These are phyloP conservation scores for Xenopus laevis DNA, from an alignment of 2,113 vertebrate species.

Conservation along the genomic window DNA sequence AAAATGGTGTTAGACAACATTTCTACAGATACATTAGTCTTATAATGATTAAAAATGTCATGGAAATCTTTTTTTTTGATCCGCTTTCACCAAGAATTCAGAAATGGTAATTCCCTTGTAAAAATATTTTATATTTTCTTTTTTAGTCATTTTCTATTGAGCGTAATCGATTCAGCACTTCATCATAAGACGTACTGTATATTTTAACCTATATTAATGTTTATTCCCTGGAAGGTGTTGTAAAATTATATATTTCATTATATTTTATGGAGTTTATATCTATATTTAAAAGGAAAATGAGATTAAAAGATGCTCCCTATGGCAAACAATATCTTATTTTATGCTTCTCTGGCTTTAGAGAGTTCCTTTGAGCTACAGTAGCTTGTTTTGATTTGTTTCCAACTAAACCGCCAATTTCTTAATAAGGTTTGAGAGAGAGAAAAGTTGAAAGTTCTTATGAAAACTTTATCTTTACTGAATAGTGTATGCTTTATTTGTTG, in stretches of 20 bases:
- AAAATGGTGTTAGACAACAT: too few species aligned
- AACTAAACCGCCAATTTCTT: too few species aligned
- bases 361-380: conserved; percentile 4
- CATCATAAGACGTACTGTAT: conserved; percentile 13
- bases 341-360: conserved; percentile 18
- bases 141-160: conserved; percentile 1
- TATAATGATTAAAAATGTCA: too few species aligned
- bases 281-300: conserved; percentile 21
- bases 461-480: too few species aligned
- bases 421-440: too few species aligned
- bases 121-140: background rate
- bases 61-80: too few species aligned
- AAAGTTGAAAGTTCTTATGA: conserved; percentile 5
- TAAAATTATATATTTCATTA: conserved; percentile 11
- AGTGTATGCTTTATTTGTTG: too few species aligned
- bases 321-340: conserved; percentile 25
- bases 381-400: too few species aligned
- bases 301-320: conserved; percentile 20
- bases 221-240: conserved; percentile 15
- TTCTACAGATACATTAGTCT: too few species aligned
- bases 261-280: conserved; percentile 31
- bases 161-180: background rate
- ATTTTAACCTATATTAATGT: conserved; percentile 26
- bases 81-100: too few species aligned
- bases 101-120: background rate